phyloP scores from a whole-genome alignment of 2,888 invertebrate species.

The Resseliella maxima region DNA sequence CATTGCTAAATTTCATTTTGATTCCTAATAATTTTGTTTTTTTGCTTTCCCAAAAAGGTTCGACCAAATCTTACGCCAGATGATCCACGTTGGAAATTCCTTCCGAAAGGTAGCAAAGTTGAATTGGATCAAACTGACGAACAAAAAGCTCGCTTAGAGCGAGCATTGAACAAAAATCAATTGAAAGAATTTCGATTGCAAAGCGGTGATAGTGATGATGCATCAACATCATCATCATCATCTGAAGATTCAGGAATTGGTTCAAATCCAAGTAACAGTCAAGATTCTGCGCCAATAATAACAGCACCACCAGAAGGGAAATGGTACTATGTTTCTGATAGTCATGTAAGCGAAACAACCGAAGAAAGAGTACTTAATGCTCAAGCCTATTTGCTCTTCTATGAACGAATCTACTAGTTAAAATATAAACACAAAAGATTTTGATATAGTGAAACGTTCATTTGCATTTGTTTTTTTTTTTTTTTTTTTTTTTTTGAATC shows the following conservation, averaged over 20 bases:
- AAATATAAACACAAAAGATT: too few relatives aligned
- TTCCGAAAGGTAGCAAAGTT: slow-evolving; percentile 73
- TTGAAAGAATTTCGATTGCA: slow-evolving; percentile 62
- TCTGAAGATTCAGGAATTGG: slow-evolving; percentile 66
- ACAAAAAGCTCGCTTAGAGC: slow-evolving; percentile 67
- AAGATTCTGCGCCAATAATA: slow-evolving; percentile 63
- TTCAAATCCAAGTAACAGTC: slow-evolving; percentile 64
- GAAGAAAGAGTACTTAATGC: slow-evolving; percentile 84
- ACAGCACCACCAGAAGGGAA: slow-evolving; percentile 74
- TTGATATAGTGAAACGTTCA: neutral
- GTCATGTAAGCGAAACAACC: slow-evolving; percentile 82
- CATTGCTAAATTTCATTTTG: too few relatives aligned
- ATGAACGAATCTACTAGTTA: slow-evolving; percentile 91
- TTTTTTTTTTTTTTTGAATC: neutral
- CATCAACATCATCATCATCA: slow-evolving; percentile 71
- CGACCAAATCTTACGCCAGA: slow-evolving; percentile 72
- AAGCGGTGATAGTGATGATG: slow-evolving; percentile 68
- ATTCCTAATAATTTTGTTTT: neutral
- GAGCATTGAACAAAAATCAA: slow-evolving; percentile 65
- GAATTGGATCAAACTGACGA: slow-evolving; percentile 69
- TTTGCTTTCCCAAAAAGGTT: slow-evolving; percentile 68
- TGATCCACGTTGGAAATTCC: slow-evolving; percentile 80
- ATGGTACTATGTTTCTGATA: slow-evolving; percentile 96
- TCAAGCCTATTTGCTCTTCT: slow-evolving; percentile 96
- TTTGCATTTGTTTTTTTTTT: neutral